Evolutionary conservation across 2,113 vertebrate species (phyloP).

Genomic region (Strix uralensis): DNA sequence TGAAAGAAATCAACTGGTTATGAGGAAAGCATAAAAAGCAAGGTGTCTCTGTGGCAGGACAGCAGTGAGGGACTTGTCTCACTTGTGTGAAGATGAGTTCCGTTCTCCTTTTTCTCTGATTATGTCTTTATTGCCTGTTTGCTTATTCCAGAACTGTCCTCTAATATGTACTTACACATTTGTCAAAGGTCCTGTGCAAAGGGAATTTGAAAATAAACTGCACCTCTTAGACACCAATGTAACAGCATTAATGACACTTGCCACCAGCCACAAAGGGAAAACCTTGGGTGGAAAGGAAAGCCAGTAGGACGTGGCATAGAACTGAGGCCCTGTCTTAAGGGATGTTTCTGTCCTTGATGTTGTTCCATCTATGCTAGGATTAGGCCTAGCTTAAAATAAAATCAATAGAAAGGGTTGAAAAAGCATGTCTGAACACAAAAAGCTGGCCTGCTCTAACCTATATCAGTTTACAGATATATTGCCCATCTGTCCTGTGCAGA

Average conservation of each 20-base stretch:
- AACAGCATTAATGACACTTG: not conserved
- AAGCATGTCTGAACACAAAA: not conserved
- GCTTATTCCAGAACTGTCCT: not conserved
- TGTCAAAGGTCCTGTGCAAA: not conserved
- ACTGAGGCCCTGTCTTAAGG: no score
- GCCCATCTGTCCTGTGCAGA: not conserved
- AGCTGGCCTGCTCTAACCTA: not conserved
- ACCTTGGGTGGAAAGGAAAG: not conserved
- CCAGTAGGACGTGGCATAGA: not conserved
- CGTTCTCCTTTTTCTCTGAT: not conserved
- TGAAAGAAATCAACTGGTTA: not conserved
- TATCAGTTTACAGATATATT: not conserved
- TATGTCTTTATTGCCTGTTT: not conserved
- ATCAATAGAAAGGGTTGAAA: not conserved
- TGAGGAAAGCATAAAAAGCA: not conserved
- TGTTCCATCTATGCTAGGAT: not conserved
- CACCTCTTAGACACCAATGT: not conserved
- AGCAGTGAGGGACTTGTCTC: not conserved
- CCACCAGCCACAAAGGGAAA: not conserved
- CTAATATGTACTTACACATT: rapidly evolving
- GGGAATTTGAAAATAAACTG: not conserved
- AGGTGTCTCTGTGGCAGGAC: not conserved
- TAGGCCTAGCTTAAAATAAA: not conserved
- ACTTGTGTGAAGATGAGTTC: not conserved
- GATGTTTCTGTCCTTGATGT: not conserved